Conservation (phyloP, 2,113 vertebrate species). For the Colaptes auratus region DNA sequence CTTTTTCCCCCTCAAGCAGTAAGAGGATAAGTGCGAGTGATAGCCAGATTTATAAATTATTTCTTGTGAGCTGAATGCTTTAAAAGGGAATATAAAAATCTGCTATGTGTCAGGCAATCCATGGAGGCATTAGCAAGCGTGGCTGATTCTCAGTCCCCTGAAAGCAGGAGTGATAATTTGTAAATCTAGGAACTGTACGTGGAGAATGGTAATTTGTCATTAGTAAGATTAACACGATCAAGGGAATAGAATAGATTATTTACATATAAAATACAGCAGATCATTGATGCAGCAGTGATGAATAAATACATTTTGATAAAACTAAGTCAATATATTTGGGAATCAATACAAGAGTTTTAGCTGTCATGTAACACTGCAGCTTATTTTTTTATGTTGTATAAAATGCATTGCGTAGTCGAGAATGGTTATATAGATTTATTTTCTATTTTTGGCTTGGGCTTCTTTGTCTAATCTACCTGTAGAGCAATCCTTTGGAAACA, state of each 20-base stretch:
- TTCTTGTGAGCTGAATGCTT: constrained; percentile 77
- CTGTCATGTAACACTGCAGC: background rate
- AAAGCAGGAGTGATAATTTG: constrained; percentile 81
- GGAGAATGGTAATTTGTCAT: constrained; percentile 86
- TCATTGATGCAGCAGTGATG: constrained; percentile 75
- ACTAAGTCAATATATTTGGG: constrained; percentile 55
- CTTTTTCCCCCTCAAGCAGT: constrained; percentile 63
- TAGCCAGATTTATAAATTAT: constrained; percentile 78
- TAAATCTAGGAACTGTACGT: constrained; percentile 81
- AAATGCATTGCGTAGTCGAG: constrained; percentile 27
- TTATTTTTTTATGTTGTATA: constrained; percentile 20
- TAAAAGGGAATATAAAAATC: constrained; percentile 74
- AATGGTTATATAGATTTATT: background rate
- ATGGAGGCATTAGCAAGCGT: constrained; percentile 77
- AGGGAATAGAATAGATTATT: constrained; percentile 84
- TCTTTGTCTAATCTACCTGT: constrained; percentile 18
- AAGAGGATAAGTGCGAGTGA: constrained; percentile 73
- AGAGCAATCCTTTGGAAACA: constrained; percentile 25
- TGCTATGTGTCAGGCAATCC: constrained; percentile 75
- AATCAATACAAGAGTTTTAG: constrained; percentile 13
- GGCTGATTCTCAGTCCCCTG: constrained; percentile 78
- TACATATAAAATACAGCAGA: constrained; percentile 80
- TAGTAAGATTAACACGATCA: constrained; percentile 85
- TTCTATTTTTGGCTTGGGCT: background rate
- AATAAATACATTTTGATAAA: constrained; percentile 72